Base-by-base conservation (phyloP, 2,113 vertebrate genomes). In the Pachycephala philippinensis region DNA sequence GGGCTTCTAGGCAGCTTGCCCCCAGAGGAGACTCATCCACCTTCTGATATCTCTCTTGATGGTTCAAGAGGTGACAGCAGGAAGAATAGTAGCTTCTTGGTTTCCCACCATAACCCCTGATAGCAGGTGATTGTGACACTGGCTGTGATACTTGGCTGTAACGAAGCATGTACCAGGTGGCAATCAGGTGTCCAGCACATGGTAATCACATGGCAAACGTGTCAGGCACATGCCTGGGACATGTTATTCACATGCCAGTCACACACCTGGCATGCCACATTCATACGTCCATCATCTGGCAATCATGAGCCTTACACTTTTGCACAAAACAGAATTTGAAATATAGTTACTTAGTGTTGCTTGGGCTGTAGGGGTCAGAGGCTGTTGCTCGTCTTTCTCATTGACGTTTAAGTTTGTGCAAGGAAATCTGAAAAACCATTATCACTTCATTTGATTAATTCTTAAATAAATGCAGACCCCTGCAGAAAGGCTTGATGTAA, bases 181-280 rank as follows among this genome's bases (percentile, higher is more conserved):
- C 19, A 24, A 33, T 42, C 27, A 19, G 52, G 52, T 53, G 52
- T 31, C 28, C 42, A 64, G 17, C 35, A 44, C 9, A 4, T 15
- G 59, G 26, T 9, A 88, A 1, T 47, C 16, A 40, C 0, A 0
- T 44, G 42, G 26, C 42, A 88, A 33, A 27, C 5, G 39, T 28
- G 5, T 28, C 26, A 31, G 50, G 11, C 11, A 42, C 7, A 5
- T 7, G 11, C 16, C 56, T 40, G 47, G 49, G 16, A 26, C 1
- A 0, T 45, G 59, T 20, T 10, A 24, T 30, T 87, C 20, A 10
- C 56, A 7, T 10, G 31, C 16, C 31, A 68, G 0, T 59, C 11
- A 0, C 31, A 6, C 2, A 2, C 23, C 37, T 0, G 1, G 33
- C 22, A 13, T 18, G 10, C 3, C 15, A 27, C 31, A 13, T n/a